Conservation (phyloP, 2,797 vertebrate genomes). For the Enteromius viviparus region DNA sequence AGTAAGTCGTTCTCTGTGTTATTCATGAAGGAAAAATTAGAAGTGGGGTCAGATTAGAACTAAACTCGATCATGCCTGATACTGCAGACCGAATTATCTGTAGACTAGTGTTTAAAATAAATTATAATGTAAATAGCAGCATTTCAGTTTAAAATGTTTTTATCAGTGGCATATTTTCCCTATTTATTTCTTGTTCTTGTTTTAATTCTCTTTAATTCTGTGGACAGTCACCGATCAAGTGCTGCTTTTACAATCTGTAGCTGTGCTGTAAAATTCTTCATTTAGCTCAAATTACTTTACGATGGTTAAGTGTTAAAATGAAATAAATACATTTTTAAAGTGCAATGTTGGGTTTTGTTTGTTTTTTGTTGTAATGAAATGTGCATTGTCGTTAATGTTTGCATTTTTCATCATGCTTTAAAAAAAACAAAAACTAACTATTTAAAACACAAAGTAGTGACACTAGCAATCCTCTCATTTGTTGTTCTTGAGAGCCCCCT, state of each 20-base stretch:
- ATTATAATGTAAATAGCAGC: conserved; percentile 45
- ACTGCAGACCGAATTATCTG: neutral
- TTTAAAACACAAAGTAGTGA: neutral
- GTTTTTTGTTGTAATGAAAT: neutral
- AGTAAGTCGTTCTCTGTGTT: conserved; percentile 5
- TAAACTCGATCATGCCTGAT: neutral
- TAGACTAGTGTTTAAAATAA: conserved; percentile 26
- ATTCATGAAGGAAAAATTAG: neutral
- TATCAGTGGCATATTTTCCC: conserved; percentile 6
- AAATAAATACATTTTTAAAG: conserved; percentile 42
- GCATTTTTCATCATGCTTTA: neutral
- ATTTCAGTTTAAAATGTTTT: conserved; percentile 44
- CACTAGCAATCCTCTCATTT: conserved; percentile 3
- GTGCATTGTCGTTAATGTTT: neutral
- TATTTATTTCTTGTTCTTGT: conserved; percentile 41
- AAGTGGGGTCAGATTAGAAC: conserved; percentile 17
- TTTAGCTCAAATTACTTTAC: neutral
- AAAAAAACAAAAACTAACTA: neutral
- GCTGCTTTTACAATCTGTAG: neutral
- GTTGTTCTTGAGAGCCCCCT: conserved; percentile 29
- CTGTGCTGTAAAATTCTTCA: neutral
- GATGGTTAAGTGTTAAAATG: neutral
- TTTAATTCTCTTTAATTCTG: conserved; percentile 3
- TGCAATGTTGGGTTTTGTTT: neutral
- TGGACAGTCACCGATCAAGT: neutral